A percentile compares a stretch with the other conserved stretches of the same genome.
Conservation (phyloP, 2,797 vertebrate species). For the Rhynchotus rufescens region DNA sequence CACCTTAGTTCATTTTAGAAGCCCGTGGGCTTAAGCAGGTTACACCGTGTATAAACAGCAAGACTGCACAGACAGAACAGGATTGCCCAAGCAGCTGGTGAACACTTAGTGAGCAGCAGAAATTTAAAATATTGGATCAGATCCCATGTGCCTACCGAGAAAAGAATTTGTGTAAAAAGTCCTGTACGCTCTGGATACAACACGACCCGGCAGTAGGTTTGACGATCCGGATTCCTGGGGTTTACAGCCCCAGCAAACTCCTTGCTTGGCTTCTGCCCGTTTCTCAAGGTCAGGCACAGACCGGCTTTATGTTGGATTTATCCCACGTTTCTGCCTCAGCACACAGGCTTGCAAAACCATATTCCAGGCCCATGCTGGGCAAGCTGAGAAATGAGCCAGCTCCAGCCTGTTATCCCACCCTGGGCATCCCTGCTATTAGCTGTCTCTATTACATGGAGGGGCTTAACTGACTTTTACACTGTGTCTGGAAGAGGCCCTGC, state of each 20-base stretch:
- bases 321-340: background rate
- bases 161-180: rapidly evolving
- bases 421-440: background rate
- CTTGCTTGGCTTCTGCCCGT: background rate
- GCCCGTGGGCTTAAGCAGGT: background rate
- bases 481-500: background rate
- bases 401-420: background rate
- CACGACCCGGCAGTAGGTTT: background rate
- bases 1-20: background rate
- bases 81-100: rapidly evolving
- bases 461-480: background rate
- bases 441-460: background rate
- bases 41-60: rapidly evolving
- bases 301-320: background rate
- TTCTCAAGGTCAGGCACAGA: background rate
- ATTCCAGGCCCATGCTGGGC: background rate
- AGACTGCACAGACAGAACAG: background rate
- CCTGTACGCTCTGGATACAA: background rate
- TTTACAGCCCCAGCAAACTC: background rate
- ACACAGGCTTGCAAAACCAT: background rate
- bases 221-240: rapidly evolving
- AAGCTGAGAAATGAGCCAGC: background rate
- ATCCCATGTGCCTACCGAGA: background rate
- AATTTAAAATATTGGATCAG: background rate
- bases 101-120: background rate